Evolutionary conservation across 2,113 vertebrate species (phyloP).

Genomic region (Sapajus apella): DNA sequence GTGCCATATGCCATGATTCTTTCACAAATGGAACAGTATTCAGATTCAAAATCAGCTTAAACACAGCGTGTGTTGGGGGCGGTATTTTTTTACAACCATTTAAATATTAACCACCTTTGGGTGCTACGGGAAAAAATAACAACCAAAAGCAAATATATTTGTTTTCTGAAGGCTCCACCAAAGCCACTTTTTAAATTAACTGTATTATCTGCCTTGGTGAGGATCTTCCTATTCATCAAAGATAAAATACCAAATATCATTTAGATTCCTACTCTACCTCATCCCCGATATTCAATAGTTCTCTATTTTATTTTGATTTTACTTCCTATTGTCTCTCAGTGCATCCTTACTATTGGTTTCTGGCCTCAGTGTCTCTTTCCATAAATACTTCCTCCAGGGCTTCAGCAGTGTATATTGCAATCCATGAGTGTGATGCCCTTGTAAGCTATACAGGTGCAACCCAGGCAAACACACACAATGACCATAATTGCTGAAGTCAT

Average conservation of each 20-base stretch:
- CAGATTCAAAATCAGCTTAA: slow-evolving; percentile 34
- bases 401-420: background rate
- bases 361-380: background rate
- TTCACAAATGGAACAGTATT: slow-evolving; percentile 25
- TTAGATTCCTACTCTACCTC: background rate
- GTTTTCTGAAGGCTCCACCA: background rate
- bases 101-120: slow-evolving; percentile 9
- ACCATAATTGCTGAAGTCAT: rapidly evolving
- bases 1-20: slow-evolving; percentile 42
- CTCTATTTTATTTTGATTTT: background rate
- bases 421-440: background rate
- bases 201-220: background rate
- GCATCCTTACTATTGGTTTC: background rate
- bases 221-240: background rate
- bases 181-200: background rate
- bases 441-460: rapidly evolving
- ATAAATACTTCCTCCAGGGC: background rate
- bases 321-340: background rate
- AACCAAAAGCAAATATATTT: background rate
- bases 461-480: background rate
- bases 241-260: background rate
- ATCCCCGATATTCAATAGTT: background rate
- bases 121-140: background rate
- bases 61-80: background rate
- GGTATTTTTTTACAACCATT: background rate